Conservation (phyloP, 2,797 vertebrate species). For the Odontamblyopus lacepedii region DNA sequence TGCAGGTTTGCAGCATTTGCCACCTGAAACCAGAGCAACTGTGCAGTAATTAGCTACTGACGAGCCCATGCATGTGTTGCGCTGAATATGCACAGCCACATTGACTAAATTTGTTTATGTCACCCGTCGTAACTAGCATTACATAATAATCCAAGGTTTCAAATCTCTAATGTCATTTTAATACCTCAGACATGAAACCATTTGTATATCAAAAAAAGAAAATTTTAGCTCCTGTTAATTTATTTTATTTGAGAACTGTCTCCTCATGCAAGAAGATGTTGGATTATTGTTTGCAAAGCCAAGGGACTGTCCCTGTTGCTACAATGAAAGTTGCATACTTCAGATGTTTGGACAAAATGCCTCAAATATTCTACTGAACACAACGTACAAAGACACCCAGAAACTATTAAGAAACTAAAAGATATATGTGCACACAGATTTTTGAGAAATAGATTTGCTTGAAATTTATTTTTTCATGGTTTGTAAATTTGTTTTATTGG, state of each 20-base stretch:
- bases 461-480: background rate
- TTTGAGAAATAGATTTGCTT: background rate
- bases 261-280: background rate
- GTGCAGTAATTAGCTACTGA: conserved; percentile 43
- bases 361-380: background rate
- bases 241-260: background rate
- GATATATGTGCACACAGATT: background rate
- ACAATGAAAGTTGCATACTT: conserved; percentile 5
- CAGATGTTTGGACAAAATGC: conserved; percentile 3
- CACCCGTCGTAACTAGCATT: conserved; percentile 8
- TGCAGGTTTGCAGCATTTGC: conserved; percentile 67
- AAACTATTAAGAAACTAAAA: background rate
- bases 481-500: background rate
- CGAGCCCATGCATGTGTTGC: conserved; percentile 63
- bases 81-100: conserved; percentile 55
- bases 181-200: background rate
- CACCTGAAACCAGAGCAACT: conserved; percentile 29
- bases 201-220: background rate
- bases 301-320: background rate
- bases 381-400: background rate
- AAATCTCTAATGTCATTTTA: background rate
- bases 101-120: conserved; percentile 54
- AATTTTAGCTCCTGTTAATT: background rate
- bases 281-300: background rate
- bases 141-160: background rate